Percentiles rank a stretch among this genome's conserved stretches.
Conservation (phyloP, 2,888 invertebrate species). For the Pelosia muscerda region DNA sequence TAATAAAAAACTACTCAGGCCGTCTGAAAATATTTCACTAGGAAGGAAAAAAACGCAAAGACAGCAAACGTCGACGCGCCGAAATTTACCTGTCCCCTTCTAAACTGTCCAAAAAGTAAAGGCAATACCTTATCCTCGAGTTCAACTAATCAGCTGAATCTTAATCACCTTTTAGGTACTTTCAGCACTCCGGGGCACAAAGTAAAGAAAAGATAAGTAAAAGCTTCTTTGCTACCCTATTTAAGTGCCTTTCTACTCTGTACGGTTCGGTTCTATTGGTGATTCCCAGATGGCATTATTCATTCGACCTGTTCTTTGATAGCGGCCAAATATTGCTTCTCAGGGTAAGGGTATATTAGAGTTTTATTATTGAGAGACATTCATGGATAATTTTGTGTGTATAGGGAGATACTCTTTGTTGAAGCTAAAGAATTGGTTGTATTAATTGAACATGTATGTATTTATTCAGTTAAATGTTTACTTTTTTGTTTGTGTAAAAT, state of each 20-base stretch:
- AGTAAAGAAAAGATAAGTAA: constrained; percentile 62
- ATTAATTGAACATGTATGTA: background rate
- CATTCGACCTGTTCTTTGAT: constrained; percentile 55
- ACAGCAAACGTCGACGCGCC: constrained; percentile 29
- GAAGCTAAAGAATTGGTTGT: background rate
- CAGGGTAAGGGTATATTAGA: constrained; percentile 29
- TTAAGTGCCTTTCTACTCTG: constrained; percentile 50
- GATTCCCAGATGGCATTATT: constrained; percentile 58
- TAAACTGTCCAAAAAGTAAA: constrained; percentile 50
- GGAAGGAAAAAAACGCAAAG: constrained; percentile 2
- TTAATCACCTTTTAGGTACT: constrained; percentile 65
- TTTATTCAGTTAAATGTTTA: background rate
- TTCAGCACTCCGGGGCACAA: constrained; percentile 55
- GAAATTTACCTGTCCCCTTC: constrained; percentile 42
- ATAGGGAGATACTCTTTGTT: background rate
- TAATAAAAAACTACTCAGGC: background rate
- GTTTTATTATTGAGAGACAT: constrained; percentile 6
- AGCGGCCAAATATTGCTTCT: constrained; percentile 40
- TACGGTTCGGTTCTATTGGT: constrained; percentile 50
- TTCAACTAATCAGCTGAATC: constrained; percentile 66
- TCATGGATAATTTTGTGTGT: background rate
- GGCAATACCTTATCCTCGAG: constrained; percentile 62
- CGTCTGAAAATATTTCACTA: background rate
- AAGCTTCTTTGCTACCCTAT: constrained; percentile 51
- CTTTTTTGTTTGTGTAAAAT: background rate